A percentile compares a stretch with the other conserved stretches of the same genome.
Conservation (phyloP, 2,113 vertebrate genomes). For the Pardalotus punctatus region DNA sequence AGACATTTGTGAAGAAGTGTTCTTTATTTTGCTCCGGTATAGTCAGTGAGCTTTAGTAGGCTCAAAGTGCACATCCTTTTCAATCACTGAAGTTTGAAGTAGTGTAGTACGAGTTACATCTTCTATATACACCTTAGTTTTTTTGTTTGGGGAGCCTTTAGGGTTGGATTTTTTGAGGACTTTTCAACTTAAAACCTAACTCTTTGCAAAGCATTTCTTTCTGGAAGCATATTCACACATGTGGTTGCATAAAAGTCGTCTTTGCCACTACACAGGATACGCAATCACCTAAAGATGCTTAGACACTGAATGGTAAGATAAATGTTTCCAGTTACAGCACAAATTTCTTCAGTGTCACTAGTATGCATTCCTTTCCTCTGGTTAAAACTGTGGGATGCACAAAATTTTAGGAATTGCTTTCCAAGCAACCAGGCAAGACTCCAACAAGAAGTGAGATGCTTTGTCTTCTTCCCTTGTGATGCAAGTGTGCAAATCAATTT, state of each 20-base stretch:
- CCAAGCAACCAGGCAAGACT: not conserved
- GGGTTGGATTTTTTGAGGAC: not conserved
- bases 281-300: fast-evolving
- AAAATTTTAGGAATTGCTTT: not conserved
- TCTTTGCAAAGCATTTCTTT: not conserved
- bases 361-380: not conserved
- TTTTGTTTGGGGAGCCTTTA: not conserved
- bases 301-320: not conserved
- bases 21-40: not conserved
- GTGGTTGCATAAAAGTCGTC: fast-evolving
- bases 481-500: not conserved
- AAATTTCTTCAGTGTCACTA: not conserved
- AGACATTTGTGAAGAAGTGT: not conserved
- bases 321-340: not conserved
- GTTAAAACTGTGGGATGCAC: not conserved
- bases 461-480: not conserved
- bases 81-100: not conserved
- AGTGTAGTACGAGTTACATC: not conserved
- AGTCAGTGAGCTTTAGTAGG: not conserved
- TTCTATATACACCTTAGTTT: not conserved
- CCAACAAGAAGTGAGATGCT: not conserved
- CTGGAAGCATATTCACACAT: not conserved
- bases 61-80: not conserved
- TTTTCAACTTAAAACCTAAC: not conserved
- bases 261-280: not conserved